These are phyloP conservation scores for Papilio polytes DNA, from an alignment of 1,140 invertebrate species.

Conservation along the genomic window DNA sequence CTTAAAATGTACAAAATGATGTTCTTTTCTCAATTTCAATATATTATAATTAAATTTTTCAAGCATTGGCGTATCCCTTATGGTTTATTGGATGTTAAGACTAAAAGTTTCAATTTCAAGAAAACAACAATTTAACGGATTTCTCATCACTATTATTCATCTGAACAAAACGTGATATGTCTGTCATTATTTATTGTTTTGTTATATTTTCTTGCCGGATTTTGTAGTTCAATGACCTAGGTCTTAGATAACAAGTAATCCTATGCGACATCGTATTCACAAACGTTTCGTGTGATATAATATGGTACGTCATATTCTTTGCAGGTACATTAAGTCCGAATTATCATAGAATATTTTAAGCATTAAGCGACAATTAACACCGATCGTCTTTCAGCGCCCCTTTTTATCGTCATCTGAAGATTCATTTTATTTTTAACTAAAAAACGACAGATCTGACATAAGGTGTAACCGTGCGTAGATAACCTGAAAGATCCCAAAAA, in stretches of 20 bases:
- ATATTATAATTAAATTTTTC: not conserved
- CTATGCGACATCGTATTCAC: not conserved
- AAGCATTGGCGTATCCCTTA: not conserved
- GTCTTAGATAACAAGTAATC: conserved; percentile 15
- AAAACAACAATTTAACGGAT: not conserved
- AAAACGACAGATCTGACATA: not conserved
- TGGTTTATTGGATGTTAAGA: not conserved
- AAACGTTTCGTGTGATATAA: not conserved
- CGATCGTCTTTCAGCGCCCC: not conserved
- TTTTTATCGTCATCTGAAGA: not conserved
- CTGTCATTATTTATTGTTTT: not conserved
- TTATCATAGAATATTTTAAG: not conserved
- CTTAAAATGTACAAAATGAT: not conserved
- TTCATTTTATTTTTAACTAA: not conserved
- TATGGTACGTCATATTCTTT: not conserved
- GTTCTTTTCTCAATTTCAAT: not conserved
- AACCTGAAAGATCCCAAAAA: not conserved
- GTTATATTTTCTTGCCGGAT: not conserved
- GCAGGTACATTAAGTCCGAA: not conserved
- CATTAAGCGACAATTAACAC: not conserved
- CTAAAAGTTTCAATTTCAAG: not conserved
- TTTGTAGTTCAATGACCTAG: not conserved
- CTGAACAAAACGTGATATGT: not conserved
- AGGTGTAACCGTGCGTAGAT: not conserved
- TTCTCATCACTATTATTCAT: not conserved